A percentile compares a stretch with the other conserved stretches of the same genome.
phyloP scores from a whole-genome alignment of 2,113 vertebrate species.

The Trachemys scripta region DNA sequence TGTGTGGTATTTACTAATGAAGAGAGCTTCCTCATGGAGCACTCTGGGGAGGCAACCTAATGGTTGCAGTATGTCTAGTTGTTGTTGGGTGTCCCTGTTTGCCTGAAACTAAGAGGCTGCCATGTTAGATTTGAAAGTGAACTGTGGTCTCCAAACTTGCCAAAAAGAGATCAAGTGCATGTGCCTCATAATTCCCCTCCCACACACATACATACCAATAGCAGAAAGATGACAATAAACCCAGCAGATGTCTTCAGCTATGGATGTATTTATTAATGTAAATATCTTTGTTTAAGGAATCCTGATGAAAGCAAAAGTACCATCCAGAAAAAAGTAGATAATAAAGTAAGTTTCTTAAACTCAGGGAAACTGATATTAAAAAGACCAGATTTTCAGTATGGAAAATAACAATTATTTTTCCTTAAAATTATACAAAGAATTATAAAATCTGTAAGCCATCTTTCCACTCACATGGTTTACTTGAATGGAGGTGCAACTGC shows the following conservation, averaged over 20 bases:
- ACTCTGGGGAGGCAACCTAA: background rate
- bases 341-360: constrained; percentile 72
- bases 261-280: background rate
- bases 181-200: background rate
- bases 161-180: background rate
- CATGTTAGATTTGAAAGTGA: background rate
- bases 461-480: background rate
- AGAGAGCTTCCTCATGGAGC: background rate
- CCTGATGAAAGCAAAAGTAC: constrained; percentile 36
- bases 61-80: accelerated
- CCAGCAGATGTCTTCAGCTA: background rate
- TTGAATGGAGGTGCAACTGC: background rate
- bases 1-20: background rate
- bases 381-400: background rate
- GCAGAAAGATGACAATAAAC: background rate
- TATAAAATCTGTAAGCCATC: background rate
- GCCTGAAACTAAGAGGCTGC: background rate
- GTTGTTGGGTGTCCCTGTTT: background rate
- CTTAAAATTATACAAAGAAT: background rate
- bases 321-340: constrained; percentile 49
- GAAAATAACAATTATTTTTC: background rate
- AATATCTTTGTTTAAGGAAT: constrained; percentile 66
- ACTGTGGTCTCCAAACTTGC: background rate
- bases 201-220: background rate
- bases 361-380: background rate